Conservation (phyloP, 2,797 vertebrate genomes). For the Pangasius macronema region DNA sequence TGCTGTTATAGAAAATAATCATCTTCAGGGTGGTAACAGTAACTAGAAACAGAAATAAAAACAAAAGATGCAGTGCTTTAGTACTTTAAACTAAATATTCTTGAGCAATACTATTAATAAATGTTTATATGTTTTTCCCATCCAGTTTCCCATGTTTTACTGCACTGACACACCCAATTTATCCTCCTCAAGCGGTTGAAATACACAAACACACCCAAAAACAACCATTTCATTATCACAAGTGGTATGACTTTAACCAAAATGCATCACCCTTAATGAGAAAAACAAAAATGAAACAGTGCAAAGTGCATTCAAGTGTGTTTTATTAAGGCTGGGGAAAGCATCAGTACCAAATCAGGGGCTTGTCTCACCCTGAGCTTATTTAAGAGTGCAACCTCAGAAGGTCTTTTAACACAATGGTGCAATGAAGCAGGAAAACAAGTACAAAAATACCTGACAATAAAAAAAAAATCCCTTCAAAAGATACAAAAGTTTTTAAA, state of each 20-base stretch:
- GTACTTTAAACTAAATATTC: neutral
- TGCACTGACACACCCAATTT: neutral
- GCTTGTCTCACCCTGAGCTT: slow-evolving; percentile 21
- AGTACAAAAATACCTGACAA: slow-evolving; percentile 5
- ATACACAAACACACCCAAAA: neutral
- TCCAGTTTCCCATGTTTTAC: no score
- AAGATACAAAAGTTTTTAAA: neutral
- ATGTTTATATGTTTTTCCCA: neutral
- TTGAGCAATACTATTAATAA: neutral
- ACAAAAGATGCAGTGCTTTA: neutral
- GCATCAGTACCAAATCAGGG: slow-evolving; percentile 36
- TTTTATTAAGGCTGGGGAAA: slow-evolving; percentile 35
- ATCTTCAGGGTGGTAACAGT: neutral
- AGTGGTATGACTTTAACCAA: neutral
- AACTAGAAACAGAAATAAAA: neutral
- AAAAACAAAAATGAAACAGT: neutral
- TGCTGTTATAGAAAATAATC: neutral
- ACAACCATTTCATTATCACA: neutral
- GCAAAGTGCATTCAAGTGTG: neutral
- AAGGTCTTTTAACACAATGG: neutral
- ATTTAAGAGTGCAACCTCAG: slow-evolving; percentile 9
- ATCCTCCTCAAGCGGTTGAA: neutral
- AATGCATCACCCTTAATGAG: neutral
- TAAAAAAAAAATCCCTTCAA: neutral
- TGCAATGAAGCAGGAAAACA: slow-evolving; percentile 7